These are phyloP conservation scores for Meandrusa payeni DNA, from an alignment of 2,888 invertebrate species.

Conservation along the genomic window DNA sequence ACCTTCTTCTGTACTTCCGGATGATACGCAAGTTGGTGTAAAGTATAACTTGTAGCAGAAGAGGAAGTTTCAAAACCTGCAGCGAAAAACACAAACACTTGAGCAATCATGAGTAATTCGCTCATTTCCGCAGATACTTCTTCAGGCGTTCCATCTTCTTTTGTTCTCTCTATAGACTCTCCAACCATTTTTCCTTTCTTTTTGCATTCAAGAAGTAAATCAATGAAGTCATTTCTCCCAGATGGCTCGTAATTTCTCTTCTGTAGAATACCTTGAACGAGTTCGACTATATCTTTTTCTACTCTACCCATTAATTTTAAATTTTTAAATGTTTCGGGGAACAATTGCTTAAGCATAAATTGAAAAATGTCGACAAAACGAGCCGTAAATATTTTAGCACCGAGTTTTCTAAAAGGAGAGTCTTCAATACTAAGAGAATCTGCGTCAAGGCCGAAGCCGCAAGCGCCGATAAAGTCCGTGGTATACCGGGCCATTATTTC, in stretches of 20 bases:
- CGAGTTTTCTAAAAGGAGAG: slow-evolving; percentile 31
- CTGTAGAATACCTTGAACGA: slow-evolving; percentile 26
- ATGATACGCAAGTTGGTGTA: slow-evolving; percentile 33
- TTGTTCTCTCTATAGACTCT: slow-evolving; percentile 26
- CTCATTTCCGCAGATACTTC: slow-evolving; percentile 25
- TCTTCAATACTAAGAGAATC: slow-evolving; percentile 29
- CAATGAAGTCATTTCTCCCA: slow-evolving; percentile 28
- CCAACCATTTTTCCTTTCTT: slow-evolving; percentile 27
- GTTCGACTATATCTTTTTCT: slow-evolving; percentile 41
- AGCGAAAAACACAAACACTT: slow-evolving; percentile 29
- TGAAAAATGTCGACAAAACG: slow-evolving; percentile 7
- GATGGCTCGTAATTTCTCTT: slow-evolving; percentile 26
- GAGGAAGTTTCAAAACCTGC: too few relatives aligned
- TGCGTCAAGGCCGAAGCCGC: slow-evolving; percentile 31
- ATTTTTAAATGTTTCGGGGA: slow-evolving; percentile 42
- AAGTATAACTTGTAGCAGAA: slow-evolving; percentile 33
- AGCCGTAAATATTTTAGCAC: slow-evolving; percentile 27
- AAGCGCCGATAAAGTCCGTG: slow-evolving; percentile 21
- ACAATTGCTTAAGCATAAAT: slow-evolving; percentile 39
- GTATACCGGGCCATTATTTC: slow-evolving; percentile 30
- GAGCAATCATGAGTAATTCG: slow-evolving; percentile 30
- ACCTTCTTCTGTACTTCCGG: slow-evolving; percentile 30
- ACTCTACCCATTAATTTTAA: slow-evolving; percentile 37
- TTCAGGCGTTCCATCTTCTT: slow-evolving; percentile 24
- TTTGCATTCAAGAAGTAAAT: slow-evolving; percentile 26